Evolutionary conservation across 2,888 invertebrate species (phyloP).

Genomic region (Philhelius pedissequus): DNA sequence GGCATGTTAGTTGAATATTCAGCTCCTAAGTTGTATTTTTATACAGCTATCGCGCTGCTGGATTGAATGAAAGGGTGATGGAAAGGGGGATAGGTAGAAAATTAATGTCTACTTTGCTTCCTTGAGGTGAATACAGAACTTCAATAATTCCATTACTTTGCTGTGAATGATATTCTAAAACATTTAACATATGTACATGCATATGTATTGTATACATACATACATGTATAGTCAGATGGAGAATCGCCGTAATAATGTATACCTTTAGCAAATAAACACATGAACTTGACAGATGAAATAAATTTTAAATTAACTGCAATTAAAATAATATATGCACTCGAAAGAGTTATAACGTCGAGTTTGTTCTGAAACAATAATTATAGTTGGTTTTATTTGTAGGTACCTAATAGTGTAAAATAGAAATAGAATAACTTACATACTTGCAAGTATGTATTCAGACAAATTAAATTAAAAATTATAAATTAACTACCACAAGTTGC

Average conservation of each 20-base stretch:
- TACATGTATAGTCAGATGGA: neutral
- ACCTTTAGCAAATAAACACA: neutral
- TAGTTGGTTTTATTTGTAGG: neutral
- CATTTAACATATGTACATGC: neutral
- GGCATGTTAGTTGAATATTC: slow-evolving; percentile 4
- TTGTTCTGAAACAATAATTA: neutral
- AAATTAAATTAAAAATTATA: too few relatives aligned
- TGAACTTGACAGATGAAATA: neutral
- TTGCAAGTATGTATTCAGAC: too few relatives aligned
- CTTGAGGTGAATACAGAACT: neutral
- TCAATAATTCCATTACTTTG: neutral
- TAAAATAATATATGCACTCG: neutral
- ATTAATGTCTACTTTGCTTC: neutral
- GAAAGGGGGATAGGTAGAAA: neutral
- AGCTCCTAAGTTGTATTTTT: slow-evolving; percentile 21
- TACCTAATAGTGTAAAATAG: too few relatives aligned
- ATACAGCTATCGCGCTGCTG: neutral
- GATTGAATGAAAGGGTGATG: neutral
- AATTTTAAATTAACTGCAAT: neutral
- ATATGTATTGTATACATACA: neutral
- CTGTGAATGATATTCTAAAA: neutral
- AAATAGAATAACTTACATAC: neutral
- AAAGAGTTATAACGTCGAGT: neutral
- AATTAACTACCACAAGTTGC: too few relatives aligned
- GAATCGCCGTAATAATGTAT: neutral